Conservation (phyloP, 2,888 invertebrate species). For the Slavum lentiscoides region DNA sequence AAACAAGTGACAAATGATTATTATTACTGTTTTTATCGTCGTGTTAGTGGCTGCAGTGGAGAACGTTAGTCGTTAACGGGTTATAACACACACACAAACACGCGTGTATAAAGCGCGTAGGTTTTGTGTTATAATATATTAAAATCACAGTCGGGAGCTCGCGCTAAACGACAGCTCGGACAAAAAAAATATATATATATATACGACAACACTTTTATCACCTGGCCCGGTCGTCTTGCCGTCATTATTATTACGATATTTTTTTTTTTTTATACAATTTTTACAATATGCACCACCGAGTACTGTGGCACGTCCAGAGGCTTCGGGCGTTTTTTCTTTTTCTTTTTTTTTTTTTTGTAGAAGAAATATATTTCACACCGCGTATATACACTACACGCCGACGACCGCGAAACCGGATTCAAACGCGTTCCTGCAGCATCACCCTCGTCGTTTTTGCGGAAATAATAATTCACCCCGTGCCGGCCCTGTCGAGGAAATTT, state of each 20-base stretch:
- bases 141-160: conserved; percentile 13
- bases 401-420: neutral
- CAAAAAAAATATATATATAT: neutral
- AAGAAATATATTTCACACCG: no score
- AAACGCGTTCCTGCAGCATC: neutral
- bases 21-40: neutral
- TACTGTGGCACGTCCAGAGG: no score
- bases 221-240: neutral
- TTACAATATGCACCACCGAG: no score
- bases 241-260: neutral
- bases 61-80: neutral
- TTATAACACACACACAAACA: neutral
- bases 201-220: conserved; percentile 18
- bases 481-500: conserved; percentile 25
- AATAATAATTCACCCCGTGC: conserved; percentile 33
- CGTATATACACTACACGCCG: no score
- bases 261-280: neutral
- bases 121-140: conserved; percentile 6
- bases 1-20: conserved; percentile 37
- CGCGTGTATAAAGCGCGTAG: neutral
- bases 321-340: no score
- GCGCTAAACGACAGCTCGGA: conserved; percentile 6
- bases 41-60: neutral
- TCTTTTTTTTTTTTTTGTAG: no score
- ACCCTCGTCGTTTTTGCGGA: conserved; percentile 40